Conservation (phyloP, 2,888 invertebrate species). For the Lithophane socia region DNA sequence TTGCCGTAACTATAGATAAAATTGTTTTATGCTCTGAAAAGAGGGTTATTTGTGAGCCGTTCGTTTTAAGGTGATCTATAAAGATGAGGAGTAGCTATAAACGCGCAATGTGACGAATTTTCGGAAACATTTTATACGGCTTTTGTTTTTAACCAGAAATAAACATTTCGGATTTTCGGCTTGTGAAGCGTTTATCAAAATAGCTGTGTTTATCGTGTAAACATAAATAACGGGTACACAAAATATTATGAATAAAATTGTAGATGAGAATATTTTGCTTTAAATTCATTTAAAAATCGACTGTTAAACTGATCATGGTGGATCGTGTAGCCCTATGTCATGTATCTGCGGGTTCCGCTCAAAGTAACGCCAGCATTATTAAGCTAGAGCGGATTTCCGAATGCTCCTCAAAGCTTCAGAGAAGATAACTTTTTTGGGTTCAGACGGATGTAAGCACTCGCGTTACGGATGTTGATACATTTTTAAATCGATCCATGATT, state of each 20-base stretch:
- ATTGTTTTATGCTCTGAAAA: slow-evolving; percentile 59
- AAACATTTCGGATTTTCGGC: slow-evolving; percentile 19
- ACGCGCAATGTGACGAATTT: slow-evolving; percentile 43
- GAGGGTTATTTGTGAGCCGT: slow-evolving; percentile 58
- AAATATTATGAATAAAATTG: not conserved
- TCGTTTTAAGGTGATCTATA: slow-evolving; percentile 57
- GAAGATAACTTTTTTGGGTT: slow-evolving; percentile 72
- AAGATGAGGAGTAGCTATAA: slow-evolving; percentile 55
- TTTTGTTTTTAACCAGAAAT: slow-evolving; percentile 16
- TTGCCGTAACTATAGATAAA: slow-evolving; percentile 70
- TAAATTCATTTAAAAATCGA: not conserved
- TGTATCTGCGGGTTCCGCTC: slow-evolving; percentile 69
- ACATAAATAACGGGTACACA: slow-evolving; percentile 5
- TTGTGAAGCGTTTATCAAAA: slow-evolving; percentile 33
- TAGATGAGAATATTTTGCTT: not conserved
- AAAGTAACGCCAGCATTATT: slow-evolving; percentile 76
- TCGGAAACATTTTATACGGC: slow-evolving; percentile 11
- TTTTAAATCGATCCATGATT: slow-evolving; percentile 47
- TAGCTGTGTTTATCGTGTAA: slow-evolving; percentile 22
- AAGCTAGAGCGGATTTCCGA: slow-evolving; percentile 81
- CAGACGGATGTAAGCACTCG: slow-evolving; percentile 55
- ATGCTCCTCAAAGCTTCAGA: slow-evolving; percentile 72
- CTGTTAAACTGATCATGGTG: slow-evolving; percentile 1
- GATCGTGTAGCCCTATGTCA: slow-evolving; percentile 69
- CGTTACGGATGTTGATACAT: slow-evolving; percentile 58